Conservation (phyloP, 2,797 vertebrate genomes). For the Myotis planiceps region DNA sequence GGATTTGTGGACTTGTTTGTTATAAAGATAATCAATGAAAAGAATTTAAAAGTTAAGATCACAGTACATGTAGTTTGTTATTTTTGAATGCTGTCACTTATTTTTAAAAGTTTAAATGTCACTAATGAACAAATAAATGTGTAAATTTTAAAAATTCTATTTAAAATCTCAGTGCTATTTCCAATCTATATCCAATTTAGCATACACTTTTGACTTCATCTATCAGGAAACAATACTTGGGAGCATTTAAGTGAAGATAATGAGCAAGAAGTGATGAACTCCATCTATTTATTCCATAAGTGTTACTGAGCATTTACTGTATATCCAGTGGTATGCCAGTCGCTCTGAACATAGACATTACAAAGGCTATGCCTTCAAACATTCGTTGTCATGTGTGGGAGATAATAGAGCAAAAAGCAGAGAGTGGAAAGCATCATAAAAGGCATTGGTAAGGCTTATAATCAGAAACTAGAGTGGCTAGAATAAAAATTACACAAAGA, state of each 20-base stretch:
- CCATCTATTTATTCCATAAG: neutral
- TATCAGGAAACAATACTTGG: neutral
- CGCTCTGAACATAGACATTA: neutral
- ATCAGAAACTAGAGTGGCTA: neutral
- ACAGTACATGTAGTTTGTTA: neutral
- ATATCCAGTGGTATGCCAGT: neutral
- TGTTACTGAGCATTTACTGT: neutral
- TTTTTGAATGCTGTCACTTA: neutral
- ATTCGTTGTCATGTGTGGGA: neutral
- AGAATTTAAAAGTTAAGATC: neutral
- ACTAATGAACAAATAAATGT: neutral
- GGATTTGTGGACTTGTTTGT: neutral
- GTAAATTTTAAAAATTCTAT: constrained; percentile 3
- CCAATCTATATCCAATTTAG: neutral
- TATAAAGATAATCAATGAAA: neutral
- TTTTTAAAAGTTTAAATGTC: neutral
- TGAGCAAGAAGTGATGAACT: neutral
- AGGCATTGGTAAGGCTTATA: neutral
- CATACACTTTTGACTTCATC: neutral
- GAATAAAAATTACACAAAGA: neutral
- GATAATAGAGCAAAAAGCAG: neutral
- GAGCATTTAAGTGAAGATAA: neutral
- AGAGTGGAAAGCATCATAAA: neutral
- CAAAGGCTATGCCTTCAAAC: neutral
- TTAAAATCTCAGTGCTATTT: neutral